Evolutionary conservation across 92 coral and sea anemone genomes (phyloP).

Genomic region (Zoanthus gigantus): DNA sequence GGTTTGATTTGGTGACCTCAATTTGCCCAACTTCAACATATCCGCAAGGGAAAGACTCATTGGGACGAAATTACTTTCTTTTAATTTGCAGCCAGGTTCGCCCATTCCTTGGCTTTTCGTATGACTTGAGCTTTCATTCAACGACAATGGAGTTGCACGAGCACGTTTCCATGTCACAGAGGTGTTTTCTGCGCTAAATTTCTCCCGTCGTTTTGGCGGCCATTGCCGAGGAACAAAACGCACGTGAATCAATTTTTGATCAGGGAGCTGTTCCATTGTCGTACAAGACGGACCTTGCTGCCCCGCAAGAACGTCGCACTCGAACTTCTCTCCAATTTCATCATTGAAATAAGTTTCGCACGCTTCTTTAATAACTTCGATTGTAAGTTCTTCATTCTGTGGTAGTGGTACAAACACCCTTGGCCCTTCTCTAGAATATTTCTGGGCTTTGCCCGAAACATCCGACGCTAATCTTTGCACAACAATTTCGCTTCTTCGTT

Average conservation of each 20-base stretch:
- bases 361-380: constrained; percentile 19
- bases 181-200: not conserved
- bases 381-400: constrained; percentile 8
- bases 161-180: constrained; percentile 16
- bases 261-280: constrained; percentile 11
- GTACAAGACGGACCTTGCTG: constrained; percentile 12
- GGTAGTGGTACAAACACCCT: constrained; percentile 21
- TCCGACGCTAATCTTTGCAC: constrained; percentile 9
- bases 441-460: constrained; percentile 25
- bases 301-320: constrained; percentile 25
- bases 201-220: constrained; percentile 18
- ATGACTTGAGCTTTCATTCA: constrained; percentile 13
- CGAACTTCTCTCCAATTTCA: constrained; percentile 1
- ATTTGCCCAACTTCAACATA: constrained; percentile 9
- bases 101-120: constrained; percentile 23
- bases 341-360: constrained; percentile 18
- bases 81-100: constrained; percentile 4
- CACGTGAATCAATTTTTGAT: constrained; percentile 26
- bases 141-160: not conserved
- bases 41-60: constrained; percentile 26
- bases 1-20: constrained; percentile 20
- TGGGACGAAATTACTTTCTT: constrained; percentile 22
- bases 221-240: constrained; percentile 27
- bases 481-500: constrained; percentile 23
- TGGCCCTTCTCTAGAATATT: constrained; percentile 18